Conservation (phyloP, 2,797 vertebrate species). For the Malurus splendens region DNA sequence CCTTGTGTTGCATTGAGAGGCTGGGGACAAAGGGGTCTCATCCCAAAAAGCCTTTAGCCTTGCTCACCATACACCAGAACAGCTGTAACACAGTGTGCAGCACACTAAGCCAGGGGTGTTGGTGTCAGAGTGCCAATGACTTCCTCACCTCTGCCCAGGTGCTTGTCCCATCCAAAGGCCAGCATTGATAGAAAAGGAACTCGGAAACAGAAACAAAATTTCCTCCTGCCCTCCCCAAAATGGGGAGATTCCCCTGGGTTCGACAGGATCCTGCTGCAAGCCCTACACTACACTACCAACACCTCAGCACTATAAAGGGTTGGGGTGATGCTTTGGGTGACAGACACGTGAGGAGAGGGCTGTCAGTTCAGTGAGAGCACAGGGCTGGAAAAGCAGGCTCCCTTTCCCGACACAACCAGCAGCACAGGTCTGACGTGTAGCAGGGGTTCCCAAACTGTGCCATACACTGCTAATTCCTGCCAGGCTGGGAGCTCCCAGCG, state of each 20-base stretch:
- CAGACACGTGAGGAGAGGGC: fast-evolving
- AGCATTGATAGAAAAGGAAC: background rate
- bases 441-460: background rate
- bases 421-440: background rate
- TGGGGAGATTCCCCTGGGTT: background rate
- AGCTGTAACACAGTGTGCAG: fast-evolving
- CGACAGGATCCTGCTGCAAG: background rate
- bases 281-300: no score
- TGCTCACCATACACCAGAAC: fast-evolving
- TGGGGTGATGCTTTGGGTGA: background rate
- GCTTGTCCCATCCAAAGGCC: background rate
- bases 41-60: background rate
- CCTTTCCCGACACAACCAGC: background rate
- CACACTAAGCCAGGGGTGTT: background rate
- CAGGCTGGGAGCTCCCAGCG: background rate
- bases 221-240: background rate
- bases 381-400: background rate
- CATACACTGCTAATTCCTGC: background rate
- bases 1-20: background rate
- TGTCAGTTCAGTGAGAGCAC: background rate
- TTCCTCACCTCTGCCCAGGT: background rate
- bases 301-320: fast-evolving
- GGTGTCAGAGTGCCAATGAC: background rate
- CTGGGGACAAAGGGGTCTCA: background rate
- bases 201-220: background rate